Base-by-base conservation (phyloP, 1,140 invertebrate genomes). In the Pectinophora gossypiella region DNA sequence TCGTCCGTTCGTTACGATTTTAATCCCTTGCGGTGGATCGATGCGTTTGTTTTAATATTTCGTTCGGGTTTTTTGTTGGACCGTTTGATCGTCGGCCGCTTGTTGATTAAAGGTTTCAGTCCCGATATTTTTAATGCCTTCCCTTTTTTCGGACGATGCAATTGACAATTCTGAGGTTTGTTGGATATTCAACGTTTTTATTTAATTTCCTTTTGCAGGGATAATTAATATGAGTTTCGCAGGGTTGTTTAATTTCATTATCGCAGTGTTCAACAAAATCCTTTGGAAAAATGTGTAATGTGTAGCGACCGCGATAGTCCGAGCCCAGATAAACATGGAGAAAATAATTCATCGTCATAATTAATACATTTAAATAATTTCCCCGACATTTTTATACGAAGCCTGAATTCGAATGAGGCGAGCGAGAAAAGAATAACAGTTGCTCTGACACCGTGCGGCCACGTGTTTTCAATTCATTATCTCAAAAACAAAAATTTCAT, bases 391-490 rank as follows among this genome's bases (percentile, higher is more conserved):
- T 79, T 74, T 66, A 60, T 55, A 72, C 77, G 70, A 61, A 67
- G 59, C 57, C 59, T 77, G 80, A 85, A 86, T 83, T 70, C 68
- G 76, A 84, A 85, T 80, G 81, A 80, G 78, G 65, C 57, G 56
- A 47, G 46, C 67, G 72, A 68, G 73, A 72, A 68, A 84, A 85
- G 81, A 86, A 86, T 76, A 86, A 83, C 76, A 85, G 59, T 70
- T 68, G 63, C 63, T 70, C 56, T 63, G 69, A 68, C 74, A 72
- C 70, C 67, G 71, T n/a, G 67, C 42, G 19, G 32, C 35, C 43
- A 56, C 68, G 72, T 87, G 84, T 87, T 87, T 87, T 87, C 81
- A 85, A 87, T 87, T 87, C 81, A 87, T 87, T 87, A 87, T 84
- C 84, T 84, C 77, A 67, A 85, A 87, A 85, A 87, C 81, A 87